Evolutionary conservation across 2,797 vertebrate species (phyloP), one percentile per base, ranked within the genome.

Genomic region (Falco cherrug): DNA sequence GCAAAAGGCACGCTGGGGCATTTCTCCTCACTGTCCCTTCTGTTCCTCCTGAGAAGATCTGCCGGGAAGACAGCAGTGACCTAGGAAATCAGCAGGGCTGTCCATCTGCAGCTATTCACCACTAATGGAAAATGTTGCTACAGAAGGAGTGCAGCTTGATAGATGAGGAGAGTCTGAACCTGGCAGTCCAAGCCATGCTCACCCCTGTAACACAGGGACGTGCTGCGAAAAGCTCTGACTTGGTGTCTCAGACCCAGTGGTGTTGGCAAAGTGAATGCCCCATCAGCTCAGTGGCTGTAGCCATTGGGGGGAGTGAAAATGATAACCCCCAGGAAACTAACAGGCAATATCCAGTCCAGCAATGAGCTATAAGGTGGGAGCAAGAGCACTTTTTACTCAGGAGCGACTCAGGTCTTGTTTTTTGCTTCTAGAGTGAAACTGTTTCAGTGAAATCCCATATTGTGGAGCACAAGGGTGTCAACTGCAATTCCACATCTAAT

Each of bases 251-350:
- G 37, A 10, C 26, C 20, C 24, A 54, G 28, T 5, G 5, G 5
- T 7, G 11, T 11, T 18, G 29, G 16, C 31, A 64, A 37, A 67
- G 18, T 1, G 2, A 92, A n/a, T 3, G 4, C 1, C 19, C 37
- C 31, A n/a, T 28, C 43, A 74, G 19, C 5, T 63, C 47, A 53
- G 21, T 12, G 15, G 5, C 16, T 35, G 8, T 6, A 80, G 28
- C 6, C 11, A n/a, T 0, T 0, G 20, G 16, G 11, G 14, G 7
- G 13, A 61, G n/a, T 24, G 8, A 50, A 8, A 39, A 45, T 12
- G 4, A 31, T 2, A 67, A 12, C 1, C n/a, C 2, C 8, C 12
- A 45, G 14, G 29, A 67, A 90, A n/a, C 45, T 1, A 53, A 10
- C 11, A 79, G 35, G n/a, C 4, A 50, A n/a, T 3, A 9, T 33